Conservation (phyloP, 2,797 vertebrate species). For the Otus scops region DNA sequence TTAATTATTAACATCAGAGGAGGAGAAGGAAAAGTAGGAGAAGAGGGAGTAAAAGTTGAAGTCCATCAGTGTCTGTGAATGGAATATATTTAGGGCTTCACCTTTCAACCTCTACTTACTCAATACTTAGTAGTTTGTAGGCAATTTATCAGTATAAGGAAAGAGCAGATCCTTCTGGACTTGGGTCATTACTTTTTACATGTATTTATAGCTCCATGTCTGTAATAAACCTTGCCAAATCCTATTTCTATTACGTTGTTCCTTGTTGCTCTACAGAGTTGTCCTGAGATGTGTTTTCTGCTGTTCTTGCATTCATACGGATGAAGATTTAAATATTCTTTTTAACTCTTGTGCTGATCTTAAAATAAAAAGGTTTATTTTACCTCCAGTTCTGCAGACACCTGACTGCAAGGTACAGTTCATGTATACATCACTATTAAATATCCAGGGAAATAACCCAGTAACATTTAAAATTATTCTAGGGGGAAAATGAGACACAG, state of each 20-base stretch:
- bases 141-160: neutral
- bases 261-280: neutral
- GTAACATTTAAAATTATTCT: neutral
- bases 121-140: neutral
- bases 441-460: neutral
- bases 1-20: neutral
- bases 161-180: neutral
- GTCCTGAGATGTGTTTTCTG: neutral
- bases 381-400: neutral
- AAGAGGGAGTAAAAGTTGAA: neutral
- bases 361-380: neutral
- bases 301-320: neutral
- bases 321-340: neutral
- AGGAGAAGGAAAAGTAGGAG: neutral
- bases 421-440: neutral
- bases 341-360: neutral
- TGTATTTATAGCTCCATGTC: neutral
- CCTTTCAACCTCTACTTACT: neutral
- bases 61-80: neutral
- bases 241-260: neutral
- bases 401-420: neutral
- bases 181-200: neutral
- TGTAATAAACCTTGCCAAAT: neutral
- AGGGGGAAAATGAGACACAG: neutral
- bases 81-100: neutral